Evolutionary conservation across 1,140 invertebrate genomes (phyloP).

Genomic region (Battus philenor): DNA sequence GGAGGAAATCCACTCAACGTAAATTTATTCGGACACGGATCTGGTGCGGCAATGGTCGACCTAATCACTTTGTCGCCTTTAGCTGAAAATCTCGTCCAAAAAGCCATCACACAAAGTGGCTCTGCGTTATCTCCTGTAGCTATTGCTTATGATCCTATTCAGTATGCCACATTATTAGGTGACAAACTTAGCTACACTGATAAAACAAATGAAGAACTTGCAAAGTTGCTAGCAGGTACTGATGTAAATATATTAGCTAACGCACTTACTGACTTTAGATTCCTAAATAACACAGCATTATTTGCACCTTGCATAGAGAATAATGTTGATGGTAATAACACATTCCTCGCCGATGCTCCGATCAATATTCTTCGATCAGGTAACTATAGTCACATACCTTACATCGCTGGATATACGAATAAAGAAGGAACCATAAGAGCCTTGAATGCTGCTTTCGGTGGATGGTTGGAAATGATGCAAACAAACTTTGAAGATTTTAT

Average conservation of each 20-base stretch:
- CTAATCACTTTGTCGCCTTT: conserved; percentile 80
- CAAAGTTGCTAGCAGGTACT: conserved; percentile 30
- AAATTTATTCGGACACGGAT: conserved; percentile 78
- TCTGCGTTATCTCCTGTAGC: conserved; percentile 81
- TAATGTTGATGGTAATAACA: conserved; percentile 32
- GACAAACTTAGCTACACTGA: conserved; percentile 41
- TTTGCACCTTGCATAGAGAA: conserved; percentile 63
- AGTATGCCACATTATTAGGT: conserved; percentile 49
- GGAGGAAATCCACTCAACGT: conserved; percentile 81
- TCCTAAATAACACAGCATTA: conserved; percentile 45
- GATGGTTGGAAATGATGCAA: conserved; percentile 49
- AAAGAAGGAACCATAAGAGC: conserved; percentile 55
- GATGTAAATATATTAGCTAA: conserved; percentile 30
- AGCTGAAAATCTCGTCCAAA: conserved; percentile 75
- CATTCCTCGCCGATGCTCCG: conserved; percentile 45
- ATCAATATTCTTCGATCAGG: conserved; percentile 44
- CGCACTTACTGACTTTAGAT: conserved; percentile 33
- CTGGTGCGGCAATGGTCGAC: conserved; percentile 78
- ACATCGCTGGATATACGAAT: conserved; percentile 47
- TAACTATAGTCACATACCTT: conserved; percentile 53
- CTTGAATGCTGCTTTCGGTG: conserved; percentile 27
- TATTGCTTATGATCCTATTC: conserved; percentile 75
- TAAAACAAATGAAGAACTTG: conserved; percentile 33
- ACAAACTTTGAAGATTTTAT: conserved; percentile 50
- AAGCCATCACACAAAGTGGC: conserved; percentile 78